Evolutionary conservation across 2,888 invertebrate species (phyloP).

Genomic region (Drosophila lutescens): DNA sequence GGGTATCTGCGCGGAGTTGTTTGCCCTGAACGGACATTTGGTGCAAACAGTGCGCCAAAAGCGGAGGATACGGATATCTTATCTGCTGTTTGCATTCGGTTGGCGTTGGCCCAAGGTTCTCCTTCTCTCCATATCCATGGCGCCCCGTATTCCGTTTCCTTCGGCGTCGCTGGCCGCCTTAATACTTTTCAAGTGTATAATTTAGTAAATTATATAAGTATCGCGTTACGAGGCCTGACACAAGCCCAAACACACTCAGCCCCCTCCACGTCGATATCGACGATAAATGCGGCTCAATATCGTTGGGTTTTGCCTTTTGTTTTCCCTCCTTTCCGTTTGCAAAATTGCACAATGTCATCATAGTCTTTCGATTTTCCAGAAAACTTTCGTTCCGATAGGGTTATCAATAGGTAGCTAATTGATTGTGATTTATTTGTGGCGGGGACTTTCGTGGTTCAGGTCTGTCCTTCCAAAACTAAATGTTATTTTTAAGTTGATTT

Average conservation of each 20-base stretch:
- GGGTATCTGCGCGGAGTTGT: conserved; percentile 55
- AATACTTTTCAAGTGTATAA: conserved; percentile 79
- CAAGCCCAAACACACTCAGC: conserved; percentile 48
- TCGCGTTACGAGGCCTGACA: conserved; percentile 66
- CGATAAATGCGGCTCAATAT: conserved; percentile 47
- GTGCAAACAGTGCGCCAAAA: conserved; percentile 66
- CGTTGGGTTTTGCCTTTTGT: conserved; percentile 27
- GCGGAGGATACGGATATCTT: conserved; percentile 79
- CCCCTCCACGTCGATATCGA: conserved; percentile 24
- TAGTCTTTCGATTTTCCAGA: conserved; percentile 25
- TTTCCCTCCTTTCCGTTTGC: conserved; percentile 9
- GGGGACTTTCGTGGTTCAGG: not conserved
- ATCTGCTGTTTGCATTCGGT: conserved; percentile 80
- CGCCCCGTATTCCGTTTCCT: conserved; percentile 46
- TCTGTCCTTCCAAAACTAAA: not conserved
- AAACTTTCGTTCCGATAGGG: conserved; percentile 25
- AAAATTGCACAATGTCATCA: conserved; percentile 26
- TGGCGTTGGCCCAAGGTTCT: conserved; percentile 61
- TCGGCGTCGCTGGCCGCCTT: conserved; percentile 64
- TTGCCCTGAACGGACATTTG: conserved; percentile 67
- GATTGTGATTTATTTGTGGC: conserved; percentile 38
- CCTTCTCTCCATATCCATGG: conserved; percentile 50
- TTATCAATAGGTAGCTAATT: conserved; percentile 28
- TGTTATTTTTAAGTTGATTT: conserved; percentile 28
- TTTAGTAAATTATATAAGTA: conserved; percentile 79